Evolutionary conservation across 2,888 invertebrate species (phyloP), one percentile per base, ranked within the genome.

Genomic region (Caradrina clavipalpis): DNA sequence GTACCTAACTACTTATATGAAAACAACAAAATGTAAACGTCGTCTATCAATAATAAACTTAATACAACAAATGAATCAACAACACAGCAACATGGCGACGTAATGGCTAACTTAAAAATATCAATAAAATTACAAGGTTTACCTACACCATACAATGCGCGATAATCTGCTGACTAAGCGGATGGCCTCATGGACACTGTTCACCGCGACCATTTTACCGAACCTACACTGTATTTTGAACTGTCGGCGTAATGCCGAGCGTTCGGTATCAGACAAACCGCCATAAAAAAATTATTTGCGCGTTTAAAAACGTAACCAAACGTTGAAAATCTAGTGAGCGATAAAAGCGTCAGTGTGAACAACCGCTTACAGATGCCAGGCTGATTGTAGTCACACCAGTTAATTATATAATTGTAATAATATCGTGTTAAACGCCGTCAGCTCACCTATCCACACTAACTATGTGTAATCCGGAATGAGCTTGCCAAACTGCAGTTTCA

Each of bases 11-110:
- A 72, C 21, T 8, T 26, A 53, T 74, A 56, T 8, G 15, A 57
- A 67, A 65, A 67, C 47, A 65, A 68, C 47, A 65, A 68, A 81
- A 50, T 71, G 71, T 66, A 51, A 76, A 74, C 54, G 71, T 60
- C n/a, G 35, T 35, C 11, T 68, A 76, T 64, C 69, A 77, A 71
- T 76, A 73, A 77, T 35, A 84, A 81, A 86, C 80, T 79, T 78
- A 82, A 80, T 72, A 72, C 65, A 82, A 82, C 80, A 80, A 73
- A 76, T 53, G 10, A 57, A 67, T 21, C 51, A 73, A 76, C 80
- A 81, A 80, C 55, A 45, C 45, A 56, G 49, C 49, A 78, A 65
- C 72, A 68, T 55, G 31, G 15, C 42, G 51, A 56, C 22, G 17
- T 69, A 63, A 67, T 57, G 42, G 17, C 50, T 74, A 69, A 45